Percentiles rank a stretch among this genome's conserved stretches.
Evolutionary conservation across 37 sponge, comb jelly and placozoan genomes (phyloP).

Genomic region (Axinella damicornis): DNA sequence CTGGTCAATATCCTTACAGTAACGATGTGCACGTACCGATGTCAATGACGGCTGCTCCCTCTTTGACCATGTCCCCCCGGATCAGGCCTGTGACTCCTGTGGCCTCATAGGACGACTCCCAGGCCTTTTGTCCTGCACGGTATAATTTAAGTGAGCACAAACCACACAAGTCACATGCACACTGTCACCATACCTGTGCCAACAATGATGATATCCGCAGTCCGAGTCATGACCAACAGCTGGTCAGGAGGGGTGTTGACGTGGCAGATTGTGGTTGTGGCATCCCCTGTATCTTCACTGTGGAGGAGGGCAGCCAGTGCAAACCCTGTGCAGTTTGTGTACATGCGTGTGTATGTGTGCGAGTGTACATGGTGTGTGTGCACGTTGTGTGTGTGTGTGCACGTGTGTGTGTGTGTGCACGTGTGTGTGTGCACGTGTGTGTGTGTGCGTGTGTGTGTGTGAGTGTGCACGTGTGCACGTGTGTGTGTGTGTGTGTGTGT

Average conservation of each 20-base stretch:
- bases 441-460: too few relatives aligned
- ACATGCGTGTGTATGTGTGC: neutral
- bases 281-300: slow-evolving; percentile 81
- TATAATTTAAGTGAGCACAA: too few relatives aligned
- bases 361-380: neutral
- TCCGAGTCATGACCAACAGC: slow-evolving; percentile 25
- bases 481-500: too few relatives aligned
- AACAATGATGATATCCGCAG: slow-evolving; percentile 80
- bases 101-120: too few relatives aligned
- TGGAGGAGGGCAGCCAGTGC: slow-evolving; percentile 71
- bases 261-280: slow-evolving; percentile 75
- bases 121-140: too few relatives aligned
- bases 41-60: slow-evolving; percentile 84
- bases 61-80: slow-evolving; percentile 82
- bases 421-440: too few relatives aligned
- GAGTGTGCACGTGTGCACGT: too few relatives aligned
- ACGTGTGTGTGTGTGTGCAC: neutral
- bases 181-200: slow-evolving; percentile 77
- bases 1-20: too few relatives aligned
- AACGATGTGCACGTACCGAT: slow-evolving; percentile 43
- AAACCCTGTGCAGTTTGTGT: slow-evolving; percentile 58
- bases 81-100: slow-evolving; percentile 76
- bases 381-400: neutral
- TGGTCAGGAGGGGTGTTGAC: slow-evolving; percentile 70
- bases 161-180: too few relatives aligned